Conservation (phyloP, 2,113 vertebrate species). For the Menura novaehollandiae region DNA sequence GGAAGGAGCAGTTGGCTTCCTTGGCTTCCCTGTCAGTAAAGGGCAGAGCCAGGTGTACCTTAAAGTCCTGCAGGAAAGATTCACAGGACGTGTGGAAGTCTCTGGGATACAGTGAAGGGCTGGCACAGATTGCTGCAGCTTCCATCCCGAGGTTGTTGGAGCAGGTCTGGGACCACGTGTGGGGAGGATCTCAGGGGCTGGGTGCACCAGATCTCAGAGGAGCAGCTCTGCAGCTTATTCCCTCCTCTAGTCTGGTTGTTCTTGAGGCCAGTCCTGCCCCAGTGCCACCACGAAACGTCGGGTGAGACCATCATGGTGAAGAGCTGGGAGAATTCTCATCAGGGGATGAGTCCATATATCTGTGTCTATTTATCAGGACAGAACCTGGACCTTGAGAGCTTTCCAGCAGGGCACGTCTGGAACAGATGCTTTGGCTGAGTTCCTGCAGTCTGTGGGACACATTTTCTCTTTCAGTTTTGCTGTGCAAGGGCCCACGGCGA, state of each 20-base stretch:
- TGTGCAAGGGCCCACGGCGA: neutral
- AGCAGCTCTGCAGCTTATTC: neutral
- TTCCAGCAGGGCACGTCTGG: neutral
- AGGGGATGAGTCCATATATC: accelerated
- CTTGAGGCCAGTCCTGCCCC: neutral
- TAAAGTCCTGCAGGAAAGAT: neutral
- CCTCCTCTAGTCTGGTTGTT: neutral
- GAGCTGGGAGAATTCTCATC: neutral
- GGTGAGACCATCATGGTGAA: accelerated
- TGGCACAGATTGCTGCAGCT: neutral
- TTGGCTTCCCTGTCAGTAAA: neutral
- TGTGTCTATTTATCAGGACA: neutral
- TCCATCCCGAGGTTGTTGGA: accelerated
- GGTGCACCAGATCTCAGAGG: neutral
- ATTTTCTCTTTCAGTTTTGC: neutral
- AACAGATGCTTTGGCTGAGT: neutral
- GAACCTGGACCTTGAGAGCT: neutral
- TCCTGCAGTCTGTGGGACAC: neutral
- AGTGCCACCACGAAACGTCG: neutral
- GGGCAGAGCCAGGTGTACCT: neutral
- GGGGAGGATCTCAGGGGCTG: neutral
- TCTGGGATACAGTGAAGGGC: neutral
- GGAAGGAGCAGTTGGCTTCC: neutral
- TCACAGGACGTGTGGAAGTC: neutral
- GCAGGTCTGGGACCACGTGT: accelerated